These are phyloP conservation scores for Nymphalis io DNA, from an alignment of 1,140 invertebrate genomes.

Conservation along the genomic window DNA sequence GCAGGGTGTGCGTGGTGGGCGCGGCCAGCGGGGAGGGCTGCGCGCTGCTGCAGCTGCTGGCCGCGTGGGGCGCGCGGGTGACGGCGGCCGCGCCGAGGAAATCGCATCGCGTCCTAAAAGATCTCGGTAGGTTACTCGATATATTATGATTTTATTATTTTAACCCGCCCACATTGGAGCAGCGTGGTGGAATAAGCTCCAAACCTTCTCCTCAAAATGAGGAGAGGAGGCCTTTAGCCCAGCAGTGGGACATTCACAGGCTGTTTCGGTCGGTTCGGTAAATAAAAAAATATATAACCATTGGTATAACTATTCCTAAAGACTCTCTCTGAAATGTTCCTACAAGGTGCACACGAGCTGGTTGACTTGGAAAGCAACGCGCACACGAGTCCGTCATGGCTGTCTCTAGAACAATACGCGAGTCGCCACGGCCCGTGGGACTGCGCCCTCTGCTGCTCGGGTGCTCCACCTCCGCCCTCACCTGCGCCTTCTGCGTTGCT, in stretches of 20 bases:
- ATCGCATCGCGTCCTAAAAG: conserved; percentile 45
- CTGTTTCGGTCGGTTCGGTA: too few species aligned
- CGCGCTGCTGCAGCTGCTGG: conserved; percentile 65
- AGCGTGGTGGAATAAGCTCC: too few species aligned
- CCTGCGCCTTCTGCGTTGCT: conserved; percentile 44
- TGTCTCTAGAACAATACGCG: conserved; percentile 46
- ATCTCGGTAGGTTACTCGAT: conserved; percentile 47
- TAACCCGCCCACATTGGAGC: too few species aligned
- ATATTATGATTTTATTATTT: not conserved
- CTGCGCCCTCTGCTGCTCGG: conserved; percentile 52
- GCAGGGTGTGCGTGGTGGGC: conserved; percentile 35
- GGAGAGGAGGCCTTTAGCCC: too few species aligned
- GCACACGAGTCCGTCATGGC: conserved; percentile 44
- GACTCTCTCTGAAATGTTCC: not conserved
- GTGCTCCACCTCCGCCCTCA: conserved; percentile 22
- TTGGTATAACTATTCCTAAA: not conserved
- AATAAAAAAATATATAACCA: too few species aligned
- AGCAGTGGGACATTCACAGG: too few species aligned
- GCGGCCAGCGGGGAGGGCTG: conserved; percentile 67
- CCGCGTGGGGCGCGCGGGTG: conserved; percentile 58
- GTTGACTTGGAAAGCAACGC: conserved; percentile 49
- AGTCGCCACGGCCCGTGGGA: conserved; percentile 56
- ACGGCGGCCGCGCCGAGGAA: conserved; percentile 51
- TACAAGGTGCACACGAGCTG: conserved; percentile 56
- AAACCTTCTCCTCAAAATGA: too few species aligned